These are phyloP conservation scores for Tanypteryx hageni DNA, from an alignment of 2,888 invertebrate genomes.

Conservation along the genomic window DNA sequence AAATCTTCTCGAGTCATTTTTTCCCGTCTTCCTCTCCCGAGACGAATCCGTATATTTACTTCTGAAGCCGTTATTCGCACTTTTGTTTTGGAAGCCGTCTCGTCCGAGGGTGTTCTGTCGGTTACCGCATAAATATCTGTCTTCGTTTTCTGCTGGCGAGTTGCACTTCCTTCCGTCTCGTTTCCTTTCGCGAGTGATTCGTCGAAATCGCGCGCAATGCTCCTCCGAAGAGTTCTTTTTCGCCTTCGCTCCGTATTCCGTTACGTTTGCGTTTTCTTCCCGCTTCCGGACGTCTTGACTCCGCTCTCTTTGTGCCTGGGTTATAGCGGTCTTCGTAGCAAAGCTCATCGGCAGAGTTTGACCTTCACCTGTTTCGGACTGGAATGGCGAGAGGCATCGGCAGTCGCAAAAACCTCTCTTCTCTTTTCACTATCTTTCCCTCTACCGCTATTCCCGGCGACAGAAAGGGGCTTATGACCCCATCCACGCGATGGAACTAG, in stretches of 20 bases:
- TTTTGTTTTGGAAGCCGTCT: too few species aligned
- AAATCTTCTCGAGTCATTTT: too few species aligned
- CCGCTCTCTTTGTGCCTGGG: neutral
- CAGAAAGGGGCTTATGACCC: neutral
- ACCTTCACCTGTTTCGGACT: conserved; percentile 60
- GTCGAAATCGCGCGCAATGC: neutral
- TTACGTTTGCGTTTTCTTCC: neutral
- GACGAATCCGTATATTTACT: too few species aligned
- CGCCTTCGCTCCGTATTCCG: neutral
- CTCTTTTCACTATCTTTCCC: neutral
- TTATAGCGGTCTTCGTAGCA: conserved; percentile 47
- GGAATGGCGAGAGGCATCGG: neutral
- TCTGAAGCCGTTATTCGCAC: too few species aligned
- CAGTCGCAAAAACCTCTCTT: neutral
- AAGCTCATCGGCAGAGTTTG: conserved; percentile 41
- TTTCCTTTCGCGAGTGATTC: neutral
- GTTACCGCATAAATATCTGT: too few species aligned
- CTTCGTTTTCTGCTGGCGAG: too few species aligned
- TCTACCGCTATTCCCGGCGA: neutral
- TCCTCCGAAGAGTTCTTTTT: neutral
- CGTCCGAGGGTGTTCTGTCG: too few species aligned
- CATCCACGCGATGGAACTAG: neutral
- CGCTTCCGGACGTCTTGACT: neutral
- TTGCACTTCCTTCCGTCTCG: neutral
- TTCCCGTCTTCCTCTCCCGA: too few species aligned